A percentile compares a stretch with the other conserved stretches of the same genome.
Evolutionary conservation across 1,140 invertebrate genomes (phyloP).

Genomic region (Drosophila tropicalis): DNA sequence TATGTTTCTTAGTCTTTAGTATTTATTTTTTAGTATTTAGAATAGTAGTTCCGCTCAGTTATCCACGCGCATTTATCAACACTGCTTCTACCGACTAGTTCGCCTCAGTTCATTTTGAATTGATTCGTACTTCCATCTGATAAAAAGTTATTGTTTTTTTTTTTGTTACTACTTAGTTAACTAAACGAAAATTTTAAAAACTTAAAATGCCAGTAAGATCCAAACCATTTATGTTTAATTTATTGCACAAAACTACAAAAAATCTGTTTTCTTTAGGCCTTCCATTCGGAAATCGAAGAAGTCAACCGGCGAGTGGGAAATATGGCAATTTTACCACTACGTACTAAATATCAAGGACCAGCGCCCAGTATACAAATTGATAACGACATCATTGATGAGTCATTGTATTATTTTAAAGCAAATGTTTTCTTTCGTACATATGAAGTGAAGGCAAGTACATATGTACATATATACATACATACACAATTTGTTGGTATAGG

Average conservation of each 20-base stretch:
- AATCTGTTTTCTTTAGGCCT: conserved; percentile 87
- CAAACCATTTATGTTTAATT: neutral
- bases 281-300: conserved; percentile 94
- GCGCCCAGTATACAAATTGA: conserved; percentile 89
- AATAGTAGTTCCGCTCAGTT: neutral
- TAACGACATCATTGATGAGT: conserved; percentile 98
- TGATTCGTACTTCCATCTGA: neutral
- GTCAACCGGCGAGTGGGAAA: conserved; percentile 92
- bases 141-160: neutral
- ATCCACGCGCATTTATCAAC: neutral
- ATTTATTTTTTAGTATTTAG: neutral
- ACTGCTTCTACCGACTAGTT: neutral
- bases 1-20: neutral
- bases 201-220: conserved; percentile 1
- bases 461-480: neutral
- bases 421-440: conserved; percentile 99
- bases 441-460: conserved; percentile 93
- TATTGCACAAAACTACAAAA: neutral
- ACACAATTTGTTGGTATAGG: neutral
- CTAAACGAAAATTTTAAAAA: neutral
- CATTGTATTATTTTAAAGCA: conserved; percentile 98
- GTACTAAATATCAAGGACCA: conserved; percentile 93
- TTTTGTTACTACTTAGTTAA: neutral
- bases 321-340: conserved; percentile 95
- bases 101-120: neutral